Percentiles rank a stretch among this genome's conserved stretches.
Conservation (phyloP, 2,113 vertebrate genomes). For the Arvicanthis niloticus region DNA sequence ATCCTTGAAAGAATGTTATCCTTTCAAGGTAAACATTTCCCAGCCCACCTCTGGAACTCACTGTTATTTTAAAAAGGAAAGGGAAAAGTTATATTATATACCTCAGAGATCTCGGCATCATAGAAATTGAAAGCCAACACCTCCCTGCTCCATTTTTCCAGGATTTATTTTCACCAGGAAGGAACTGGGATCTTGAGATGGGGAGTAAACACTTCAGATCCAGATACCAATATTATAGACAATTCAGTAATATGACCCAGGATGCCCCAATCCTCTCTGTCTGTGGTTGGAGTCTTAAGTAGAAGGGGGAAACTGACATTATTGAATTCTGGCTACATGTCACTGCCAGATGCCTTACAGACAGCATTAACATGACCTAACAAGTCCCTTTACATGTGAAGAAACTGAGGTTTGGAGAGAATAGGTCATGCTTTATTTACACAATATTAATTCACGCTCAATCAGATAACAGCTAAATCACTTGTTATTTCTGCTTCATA, state of each 20-base stretch:
- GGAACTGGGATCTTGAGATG: not conserved
- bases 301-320: not conserved
- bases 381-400: not conserved
- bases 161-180: slow-evolving; percentile 4
- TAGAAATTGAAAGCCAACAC: not conserved
- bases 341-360: not conserved
- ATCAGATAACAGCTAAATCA: not conserved
- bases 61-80: not conserved
- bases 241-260: not conserved
- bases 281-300: not conserved
- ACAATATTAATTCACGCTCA: not conserved
- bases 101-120: not conserved
- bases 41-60: not conserved
- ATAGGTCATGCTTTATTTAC: not conserved
- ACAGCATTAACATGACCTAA: not conserved
- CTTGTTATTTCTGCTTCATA: not conserved
- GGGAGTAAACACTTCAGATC: not conserved
- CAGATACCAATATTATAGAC: not conserved
- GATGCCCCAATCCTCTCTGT: not conserved
- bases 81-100: not conserved
- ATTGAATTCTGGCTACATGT: not conserved
- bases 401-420: not conserved
- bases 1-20: not conserved
- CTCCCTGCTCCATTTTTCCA: not conserved
- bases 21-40: too few relatives aligned